Evolutionary conservation across 2,888 invertebrate genomes (phyloP).

Genomic region (Drosophila flavopinicola): DNA sequence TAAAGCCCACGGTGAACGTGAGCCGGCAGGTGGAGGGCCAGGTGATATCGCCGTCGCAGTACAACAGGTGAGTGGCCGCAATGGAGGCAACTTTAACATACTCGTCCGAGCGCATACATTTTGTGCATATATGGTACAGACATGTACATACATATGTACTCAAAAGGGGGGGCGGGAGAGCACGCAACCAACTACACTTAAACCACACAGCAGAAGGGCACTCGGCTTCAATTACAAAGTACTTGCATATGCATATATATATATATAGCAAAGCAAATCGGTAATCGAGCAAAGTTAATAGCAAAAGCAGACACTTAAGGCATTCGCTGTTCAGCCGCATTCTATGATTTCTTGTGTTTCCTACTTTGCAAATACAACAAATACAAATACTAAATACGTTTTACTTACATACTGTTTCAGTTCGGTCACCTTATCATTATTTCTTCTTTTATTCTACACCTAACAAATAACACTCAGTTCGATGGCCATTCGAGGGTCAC

Average conservation of each 20-base stretch:
- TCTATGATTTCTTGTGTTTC: constrained; percentile 50
- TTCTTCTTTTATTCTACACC: constrained; percentile 27
- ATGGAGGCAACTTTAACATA: constrained; percentile 8
- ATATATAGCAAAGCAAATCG: constrained; percentile 50
- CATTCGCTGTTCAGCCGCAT: constrained; percentile 62
- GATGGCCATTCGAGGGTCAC: constrained; percentile 27
- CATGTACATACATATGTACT: constrained; percentile 19
- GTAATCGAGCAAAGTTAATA: constrained; percentile 55
- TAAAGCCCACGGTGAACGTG: constrained; percentile 94
- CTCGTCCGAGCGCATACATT: constrained; percentile 30
- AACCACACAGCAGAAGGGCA: constrained; percentile 56
- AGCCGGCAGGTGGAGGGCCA: constrained; percentile 90
- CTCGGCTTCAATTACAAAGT: constrained; percentile 57
- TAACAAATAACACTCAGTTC: constrained; percentile 34
- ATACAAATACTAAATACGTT: constrained; percentile 29
- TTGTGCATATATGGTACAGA: constrained; percentile 2
- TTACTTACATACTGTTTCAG: constrained; percentile 28
- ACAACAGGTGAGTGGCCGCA: constrained; percentile 86
- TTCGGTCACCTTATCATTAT: constrained; percentile 39
- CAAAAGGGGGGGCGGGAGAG: constrained; percentile 22
- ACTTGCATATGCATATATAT: constrained; percentile 22
- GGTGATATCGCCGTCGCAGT: constrained; percentile 88
- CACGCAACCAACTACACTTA: constrained; percentile 39
- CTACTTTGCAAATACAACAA: constrained; percentile 37
- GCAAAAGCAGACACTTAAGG: constrained; percentile 59